phyloP scores from a whole-genome alignment of 2,888 invertebrate genomes.

The Zygaena filipendulae region DNA sequence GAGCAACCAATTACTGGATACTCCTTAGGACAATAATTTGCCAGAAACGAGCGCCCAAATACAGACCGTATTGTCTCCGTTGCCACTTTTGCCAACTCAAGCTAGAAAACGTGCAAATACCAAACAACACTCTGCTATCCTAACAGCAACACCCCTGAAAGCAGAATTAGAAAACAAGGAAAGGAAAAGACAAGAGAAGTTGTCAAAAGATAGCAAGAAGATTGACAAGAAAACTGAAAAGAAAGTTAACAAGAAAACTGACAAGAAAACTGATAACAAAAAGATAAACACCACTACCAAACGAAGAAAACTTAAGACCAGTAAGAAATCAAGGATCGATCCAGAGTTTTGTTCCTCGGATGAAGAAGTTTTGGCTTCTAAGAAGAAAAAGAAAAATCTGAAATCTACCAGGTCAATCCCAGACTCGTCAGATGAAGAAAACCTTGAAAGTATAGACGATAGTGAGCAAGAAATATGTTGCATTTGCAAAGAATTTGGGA shows the following conservation, averaged over 20 bases:
- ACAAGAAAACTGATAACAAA: constrained; percentile 1
- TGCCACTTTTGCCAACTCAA: constrained; percentile 1
- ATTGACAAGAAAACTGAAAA: constrained; percentile 1
- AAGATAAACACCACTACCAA: constrained; percentile 1
- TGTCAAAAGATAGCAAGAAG: constrained; percentile 1
- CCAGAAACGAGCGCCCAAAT: constrained; percentile 4
- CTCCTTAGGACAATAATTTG: constrained; percentile 4
- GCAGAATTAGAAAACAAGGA: constrained; percentile 9
- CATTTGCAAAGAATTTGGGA: neutral
- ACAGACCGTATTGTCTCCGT: constrained; percentile 3
- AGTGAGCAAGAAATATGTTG: neutral
- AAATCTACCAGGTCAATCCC: too few species aligned
- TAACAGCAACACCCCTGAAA: constrained; percentile 7
- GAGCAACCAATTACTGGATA: constrained; percentile 4
- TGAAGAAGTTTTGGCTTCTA: constrained; percentile 4
- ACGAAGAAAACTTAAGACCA: constrained; percentile 3
- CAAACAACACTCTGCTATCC: constrained; percentile 6
- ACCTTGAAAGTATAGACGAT: too few species aligned
- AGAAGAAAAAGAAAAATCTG: constrained; percentile 3
- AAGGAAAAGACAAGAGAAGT: constrained; percentile 6
- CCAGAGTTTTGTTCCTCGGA: constrained; percentile 5
- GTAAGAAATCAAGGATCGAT: constrained; percentile 4
- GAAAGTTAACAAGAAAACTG: neutral
- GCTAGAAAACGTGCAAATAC: neutral
- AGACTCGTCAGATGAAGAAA: too few species aligned